Evolutionary conservation across 2,797 vertebrate species (phyloP), one percentile per base, ranked within the genome.

Genomic region (Melanotaenia pygmaea): DNA sequence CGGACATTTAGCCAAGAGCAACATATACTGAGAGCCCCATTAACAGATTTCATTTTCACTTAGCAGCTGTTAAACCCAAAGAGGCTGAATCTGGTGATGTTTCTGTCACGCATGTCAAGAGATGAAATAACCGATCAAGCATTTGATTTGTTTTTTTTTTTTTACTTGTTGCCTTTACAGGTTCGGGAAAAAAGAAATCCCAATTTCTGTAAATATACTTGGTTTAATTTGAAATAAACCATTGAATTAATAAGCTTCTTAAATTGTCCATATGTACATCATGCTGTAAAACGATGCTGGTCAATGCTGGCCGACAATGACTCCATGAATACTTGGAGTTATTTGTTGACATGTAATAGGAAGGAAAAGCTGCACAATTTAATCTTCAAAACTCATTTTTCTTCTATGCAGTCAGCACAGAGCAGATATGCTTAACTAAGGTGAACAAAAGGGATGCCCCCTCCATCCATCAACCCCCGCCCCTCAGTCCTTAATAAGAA

Each of bases 391-490:
- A 20, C 74, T 85, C 43, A 65, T 81, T 78, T 74, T 69, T 59
- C 76, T 56, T 40, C 43, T 38, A 45, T 3, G 43, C 70, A 54
- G 77, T 35, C 51, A 34, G 58, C 35, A 32, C 22, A 34, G 74
- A 78, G 12, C 45, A 68, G 79, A 77, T 80, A 77, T 69, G 59
- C 62, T 85, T 86, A 84, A 90, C 88, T 81, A 85, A 72, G 40
- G 64, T 5, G 8, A 81, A 82, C 78, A 86, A 74, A 86, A 81
- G 50, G 38, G 50, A 63, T 10, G 7, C 68, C 66, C 58, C 51
- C 16, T 60, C 70, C 43, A 60, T 43, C 47, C 57, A 24, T 43
- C 32, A 2, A 20, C 43, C 7, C 43, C 16, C 22, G 20, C 37
- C 50, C 59, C 66, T 47, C 62, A 50, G 62, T 37, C 37, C 82